These are phyloP conservation scores for Picus viridis DNA, from an alignment of 2,797 vertebrate genomes.

Conservation along the genomic window DNA sequence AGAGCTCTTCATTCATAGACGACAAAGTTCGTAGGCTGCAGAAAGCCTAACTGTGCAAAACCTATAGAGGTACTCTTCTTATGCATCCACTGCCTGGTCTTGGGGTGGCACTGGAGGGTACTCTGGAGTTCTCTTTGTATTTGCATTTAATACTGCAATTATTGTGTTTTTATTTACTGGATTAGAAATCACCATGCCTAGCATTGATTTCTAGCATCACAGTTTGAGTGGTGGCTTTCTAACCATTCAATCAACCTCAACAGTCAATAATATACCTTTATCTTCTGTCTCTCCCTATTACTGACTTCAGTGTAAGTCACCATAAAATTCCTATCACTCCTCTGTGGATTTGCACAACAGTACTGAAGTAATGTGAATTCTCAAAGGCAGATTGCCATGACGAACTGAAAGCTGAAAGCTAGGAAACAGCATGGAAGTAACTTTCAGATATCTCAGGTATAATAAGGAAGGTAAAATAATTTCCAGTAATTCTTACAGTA, in stretches of 20 bases:
- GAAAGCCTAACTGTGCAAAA: not conserved
- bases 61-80: not conserved
- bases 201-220: conserved; percentile 10
- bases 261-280: not conserved
- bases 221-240: not conserved
- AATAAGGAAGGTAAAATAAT: not conserved
- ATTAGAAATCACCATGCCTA: not conserved
- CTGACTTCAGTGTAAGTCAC: not conserved
- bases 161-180: not conserved
- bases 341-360: not conserved
- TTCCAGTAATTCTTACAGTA: not conserved
- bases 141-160: not conserved
- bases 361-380: not conserved
- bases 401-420: not conserved
- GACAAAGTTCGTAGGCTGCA: not conserved
- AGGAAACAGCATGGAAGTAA: not conserved
- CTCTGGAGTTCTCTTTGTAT: not conserved
- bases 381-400: not conserved
- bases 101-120: not conserved
- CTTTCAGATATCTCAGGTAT: not conserved
- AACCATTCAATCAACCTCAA: not conserved
- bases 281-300: not conserved
- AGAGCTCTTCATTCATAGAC: not conserved
- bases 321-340: not conserved
- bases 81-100: not conserved